Evolutionary conservation across 1,140 invertebrate genomes (phyloP), one percentile per base, ranked within the genome.

Genomic region (Rhyacophila brunnea): DNA sequence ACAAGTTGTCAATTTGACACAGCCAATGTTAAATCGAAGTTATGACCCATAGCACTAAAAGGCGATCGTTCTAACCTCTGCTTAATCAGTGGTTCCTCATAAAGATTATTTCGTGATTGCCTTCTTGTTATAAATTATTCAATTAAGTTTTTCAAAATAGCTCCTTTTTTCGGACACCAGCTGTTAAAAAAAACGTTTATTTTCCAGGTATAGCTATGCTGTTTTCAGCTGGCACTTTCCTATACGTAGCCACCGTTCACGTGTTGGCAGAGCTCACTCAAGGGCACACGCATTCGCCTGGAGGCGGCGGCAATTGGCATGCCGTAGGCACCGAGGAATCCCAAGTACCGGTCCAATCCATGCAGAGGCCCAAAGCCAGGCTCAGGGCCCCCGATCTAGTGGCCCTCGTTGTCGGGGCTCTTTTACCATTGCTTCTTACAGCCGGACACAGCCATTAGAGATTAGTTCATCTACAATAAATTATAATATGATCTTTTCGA

Each of bases 211-310:
- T 98, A 38, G 95, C 96, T 11, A 97, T 99, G 95, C 76, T 99
- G 14, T 99, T 99, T 74, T 98, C 95, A 62, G 97, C 95, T 1
- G 97, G 97, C 1, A 99, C 97, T 42, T 99, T 99, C 78, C 80
- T 99, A 6, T 99, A 99, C 71, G 97, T 99, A 5, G 94, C 97
- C 0, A 98, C 97, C 1, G 96, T 99, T 1, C 97, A 99, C 75
- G 95, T 99, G 2, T 74, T 99, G 40, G 96, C 97, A 0, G 96
- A 99, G 78, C 77, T 99, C 19, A 73, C 74, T 49, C 80, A 80
- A 46, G 73, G 72, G 19, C 74, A 74, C 60, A 65, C 68, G 1
- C 70, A 69, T 74, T n/a, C 70, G 35, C 54, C 61, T 2, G 40
- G 56, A 13, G 9, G 23, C 23, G 23, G 23, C 9, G 23, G 23